Evolutionary conservation across 2,797 vertebrate species (phyloP).

Genomic region (Anableps anableps): DNA sequence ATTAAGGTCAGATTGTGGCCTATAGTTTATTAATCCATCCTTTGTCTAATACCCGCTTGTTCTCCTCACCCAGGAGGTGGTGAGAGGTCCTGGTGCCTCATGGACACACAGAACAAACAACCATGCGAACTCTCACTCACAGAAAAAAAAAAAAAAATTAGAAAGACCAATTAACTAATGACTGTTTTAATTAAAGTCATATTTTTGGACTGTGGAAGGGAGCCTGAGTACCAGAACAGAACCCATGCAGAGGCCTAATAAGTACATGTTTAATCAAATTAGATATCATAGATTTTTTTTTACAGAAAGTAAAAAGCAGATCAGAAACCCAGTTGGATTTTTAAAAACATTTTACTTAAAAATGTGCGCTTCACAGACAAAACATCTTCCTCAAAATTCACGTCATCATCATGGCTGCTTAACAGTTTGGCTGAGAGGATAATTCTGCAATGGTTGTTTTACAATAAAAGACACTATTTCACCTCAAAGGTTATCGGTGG

Average conservation of each 20-base stretch:
- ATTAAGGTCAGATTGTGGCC: neutral
- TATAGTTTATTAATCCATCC: neutral
- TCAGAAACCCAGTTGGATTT: neutral
- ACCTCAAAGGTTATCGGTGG: neutral
- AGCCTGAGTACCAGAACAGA: neutral
- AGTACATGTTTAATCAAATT: neutral
- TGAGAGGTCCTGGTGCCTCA: neutral
- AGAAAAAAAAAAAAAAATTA: neutral
- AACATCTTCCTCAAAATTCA: conserved; percentile 12
- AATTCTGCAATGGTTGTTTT: neutral
- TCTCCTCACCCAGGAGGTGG: too few relatives aligned
- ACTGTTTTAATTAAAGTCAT: neutral
- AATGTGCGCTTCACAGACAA: conserved; percentile 20
- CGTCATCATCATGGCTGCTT: conserved; percentile 18
- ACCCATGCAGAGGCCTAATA: neutral
- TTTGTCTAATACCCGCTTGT: neutral
- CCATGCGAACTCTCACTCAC: neutral
- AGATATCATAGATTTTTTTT: neutral
- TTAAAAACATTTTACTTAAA: neutral
- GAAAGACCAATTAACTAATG: neutral
- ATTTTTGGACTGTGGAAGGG: neutral
- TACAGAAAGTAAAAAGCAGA: neutral
- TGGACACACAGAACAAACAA: neutral
- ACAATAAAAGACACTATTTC: neutral
- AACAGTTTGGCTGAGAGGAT: conserved; percentile 5